Evolutionary conservation across 2,113 vertebrate genomes (phyloP), one percentile per base, ranked within the genome.

Genomic region (Emberiza fucata): DNA sequence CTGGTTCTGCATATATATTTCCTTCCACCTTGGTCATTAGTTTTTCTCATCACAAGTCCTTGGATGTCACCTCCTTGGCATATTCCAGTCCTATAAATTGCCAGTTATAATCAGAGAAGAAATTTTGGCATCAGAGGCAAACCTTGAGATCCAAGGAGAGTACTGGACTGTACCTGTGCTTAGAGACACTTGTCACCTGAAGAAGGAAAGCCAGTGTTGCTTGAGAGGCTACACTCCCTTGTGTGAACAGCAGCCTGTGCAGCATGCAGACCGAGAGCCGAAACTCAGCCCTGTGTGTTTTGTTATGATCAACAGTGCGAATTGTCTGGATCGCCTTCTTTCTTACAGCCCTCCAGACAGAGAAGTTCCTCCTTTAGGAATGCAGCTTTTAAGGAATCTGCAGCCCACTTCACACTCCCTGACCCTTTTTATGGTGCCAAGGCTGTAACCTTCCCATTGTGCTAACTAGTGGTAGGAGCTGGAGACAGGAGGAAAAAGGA

Each of bases 381-480:
- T 75, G 61, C 17, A 50, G 68, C 48, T 81, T 59, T 71, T 50
- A 73, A 81, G 64, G 73, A 91, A 84, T 91, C 65, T 81, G 77
- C 65, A 75, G 56, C 90, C n/a, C 18, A 51, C 80, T 88, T 96
- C 86, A 79, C 47, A 64, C 61, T 91, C 72, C 45, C 45, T 96
- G 91, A 89, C 73, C 73, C 53, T 94, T 95, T 92, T 81, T 84
- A 84, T 3, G 3, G 56, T 75, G 47, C 73, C 92, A 72, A 94
- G 57, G 61, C 65, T 94, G 18, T 81, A 92, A 89, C 65, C 61
- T 89, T 95, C 61, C 90, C 77, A 51, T 87, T 92, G 51, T 93
- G 59, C 76, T 79, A 76, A 91, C 70, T 48, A 56, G 61, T 7
- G 2, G 9, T 51, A 56, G 75, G 48, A 89, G 39, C 29, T 87